Base-by-base conservation (phyloP, 1,140 invertebrate species). In the Aphidius gifuensis region DNA sequence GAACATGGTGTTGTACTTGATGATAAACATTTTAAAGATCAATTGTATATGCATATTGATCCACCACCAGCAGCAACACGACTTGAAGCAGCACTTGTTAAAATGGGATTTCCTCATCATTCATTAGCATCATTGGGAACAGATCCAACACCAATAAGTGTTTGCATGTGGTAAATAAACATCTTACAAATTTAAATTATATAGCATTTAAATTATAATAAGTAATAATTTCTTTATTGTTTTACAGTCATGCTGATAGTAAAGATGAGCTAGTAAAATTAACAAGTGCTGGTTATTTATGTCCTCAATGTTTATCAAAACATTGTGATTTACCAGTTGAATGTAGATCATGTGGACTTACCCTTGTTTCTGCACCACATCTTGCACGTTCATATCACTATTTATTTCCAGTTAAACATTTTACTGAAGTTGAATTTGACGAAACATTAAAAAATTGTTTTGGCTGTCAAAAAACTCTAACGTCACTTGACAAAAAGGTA, bases 261-360 rank as follows among this genome's bases (percentile, higher is more conserved):
- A 77, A 83, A 45, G 85, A 89, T 60, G 86, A 86, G 59, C 83
- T 82, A 5, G 84, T 85, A 58, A 87, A 86, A 75, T 78, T 87
- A 61, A 88, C 80, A 70, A 85, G 86, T 44, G 87, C 85, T 11
- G 96, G 96, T 4, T 98, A 97, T 75, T 90, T 96, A 71, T 99
- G 96, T 79, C 96, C 95, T 32, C 95, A 98, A 74, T 99, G 97
- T 82, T 87, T 89, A 64, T 94, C 93, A 77, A 97, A 98, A 83
- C 98, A 98, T 80, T 99, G 97, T 82, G 95, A 98, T 77, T 84
- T 99, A 65, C 97, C 97, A 0, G 93, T 96, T 1, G 97, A 99
- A 82, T 99, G 97, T 77, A 87, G 90, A 74, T 90, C 92, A 9
- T 99, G 97, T 82, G 94, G 93, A 9, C 82, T 99, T 38, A 98